Conservation (phyloP, 1,140 invertebrate species). For the Oedothorax gibbosus region DNA sequence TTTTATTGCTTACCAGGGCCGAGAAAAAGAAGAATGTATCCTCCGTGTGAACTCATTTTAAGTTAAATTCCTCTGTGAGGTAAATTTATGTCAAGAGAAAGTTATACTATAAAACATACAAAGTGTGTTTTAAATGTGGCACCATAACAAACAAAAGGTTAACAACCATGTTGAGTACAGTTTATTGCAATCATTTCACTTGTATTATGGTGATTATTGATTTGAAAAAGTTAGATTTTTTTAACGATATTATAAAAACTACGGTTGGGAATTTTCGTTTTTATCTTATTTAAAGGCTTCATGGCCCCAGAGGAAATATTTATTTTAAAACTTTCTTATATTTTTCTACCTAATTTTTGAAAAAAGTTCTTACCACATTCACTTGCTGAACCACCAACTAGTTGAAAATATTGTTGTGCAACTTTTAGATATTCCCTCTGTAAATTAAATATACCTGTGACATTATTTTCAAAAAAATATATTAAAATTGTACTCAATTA, state of each 20-base stretch:
- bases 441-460: slow-evolving; percentile 64
- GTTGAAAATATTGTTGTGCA: slow-evolving; percentile 95
- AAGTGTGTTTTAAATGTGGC: too few relatives aligned
- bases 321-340: background rate
- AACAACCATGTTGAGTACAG: too few relatives aligned
- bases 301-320: background rate
- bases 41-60: background rate
- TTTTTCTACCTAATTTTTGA: background rate
- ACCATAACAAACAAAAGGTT: too few relatives aligned
- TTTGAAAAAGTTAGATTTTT: too few relatives aligned
- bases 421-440: slow-evolving; percentile 93
- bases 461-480: too few relatives aligned
- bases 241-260: too few relatives aligned
- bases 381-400: slow-evolving; percentile 94
- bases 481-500: too few relatives aligned
- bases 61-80: background rate
- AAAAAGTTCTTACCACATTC: slow-evolving; percentile 81
- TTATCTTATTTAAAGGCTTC: background rate
- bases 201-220: too few relatives aligned
- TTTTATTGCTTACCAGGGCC: background rate
- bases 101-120: too few relatives aligned
- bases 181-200: too few relatives aligned
- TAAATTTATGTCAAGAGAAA: too few relatives aligned
- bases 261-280: background rate
- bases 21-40: background rate